phyloP scores from a whole-genome alignment of 2,888 invertebrate species.

The Diarsia brunnea region DNA sequence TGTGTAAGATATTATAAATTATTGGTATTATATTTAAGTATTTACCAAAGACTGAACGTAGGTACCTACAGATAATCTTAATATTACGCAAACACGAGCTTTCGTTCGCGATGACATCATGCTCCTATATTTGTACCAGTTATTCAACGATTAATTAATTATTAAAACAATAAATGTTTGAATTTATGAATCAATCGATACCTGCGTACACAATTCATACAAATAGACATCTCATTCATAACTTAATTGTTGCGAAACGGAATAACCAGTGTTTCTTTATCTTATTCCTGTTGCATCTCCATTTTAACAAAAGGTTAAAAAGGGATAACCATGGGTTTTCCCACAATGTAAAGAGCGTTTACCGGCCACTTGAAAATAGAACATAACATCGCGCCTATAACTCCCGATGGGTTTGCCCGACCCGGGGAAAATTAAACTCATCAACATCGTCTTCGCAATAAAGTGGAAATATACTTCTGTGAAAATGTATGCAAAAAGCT shows the following conservation, averaged over 20 bases:
- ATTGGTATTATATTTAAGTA: constrained; percentile 14
- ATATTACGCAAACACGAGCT: constrained; percentile 46
- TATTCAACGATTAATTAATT: constrained; percentile 51
- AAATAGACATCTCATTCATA: constrained; percentile 24
- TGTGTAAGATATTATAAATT: constrained; percentile 19
- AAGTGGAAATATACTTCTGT: no score
- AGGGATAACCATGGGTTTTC: neutral
- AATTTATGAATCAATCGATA: constrained; percentile 19
- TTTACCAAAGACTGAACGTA: neutral
- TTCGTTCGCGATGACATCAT: constrained; percentile 67
- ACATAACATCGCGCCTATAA: no score
- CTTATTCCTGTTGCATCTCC: no score
- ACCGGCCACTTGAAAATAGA: neutral
- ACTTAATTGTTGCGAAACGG: neutral
- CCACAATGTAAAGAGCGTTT: neutral
- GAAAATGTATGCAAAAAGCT: neutral
- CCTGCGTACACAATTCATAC: constrained; percentile 3
- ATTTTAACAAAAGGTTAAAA: neutral
- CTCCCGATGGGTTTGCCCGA: no score
- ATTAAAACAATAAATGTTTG: constrained; percentile 12
- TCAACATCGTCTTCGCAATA: neutral
- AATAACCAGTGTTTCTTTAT: neutral
- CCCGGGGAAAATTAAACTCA: no score
- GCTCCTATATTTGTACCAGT: constrained; percentile 48
- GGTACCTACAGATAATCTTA: constrained; percentile 16